Base-by-base conservation (phyloP, 2,113 vertebrate genomes). In the Proteles cristata region DNA sequence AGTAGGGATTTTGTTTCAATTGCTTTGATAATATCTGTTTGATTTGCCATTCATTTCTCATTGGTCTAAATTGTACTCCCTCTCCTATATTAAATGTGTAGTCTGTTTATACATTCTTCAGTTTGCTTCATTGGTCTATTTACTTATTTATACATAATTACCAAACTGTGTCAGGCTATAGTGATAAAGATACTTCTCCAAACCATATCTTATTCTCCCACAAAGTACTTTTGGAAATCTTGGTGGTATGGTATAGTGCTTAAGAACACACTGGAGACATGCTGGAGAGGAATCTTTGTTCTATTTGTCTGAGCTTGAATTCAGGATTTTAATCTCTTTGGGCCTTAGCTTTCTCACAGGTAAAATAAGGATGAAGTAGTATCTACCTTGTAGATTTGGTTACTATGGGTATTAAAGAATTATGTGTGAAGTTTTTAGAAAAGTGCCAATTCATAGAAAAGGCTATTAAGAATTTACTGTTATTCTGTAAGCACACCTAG, bases 91-190 rank as follows among this genome's bases (percentile, higher is more conserved):
- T 83, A 79, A 92, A 85, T 39, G 43, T 14, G 8, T 80, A 74
- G 63, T 25, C 71, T 77, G 19, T 87, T 65, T 85, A 80, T 35
- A 82, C 11, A 26, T 25, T 85, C 25, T 81, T 81, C 50, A 69
- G 6, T 68, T 89, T 83, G 73, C 50, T 92, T 94, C 39, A 76
- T 92, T 81, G 88, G 33, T 35, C n/a, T 88, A n/a, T 31, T 93
- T 88, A 50, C 28, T 43, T 85, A 73, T 73, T 58, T 79, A 68
- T 35, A 19, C 50, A 43, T 73, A 26, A 90, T 28, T 28, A 55
- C 63, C 21, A 93, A 31, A 83, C 21, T 77, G 19, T 82, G 19
- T 93, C 76, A 84, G 74, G 12, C 9, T 61, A 15, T 50, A 71
- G 71, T 45, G 43, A 48, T 73, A 93, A 48, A 88, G 23, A 39